phyloP scores from a whole-genome alignment of 2,888 invertebrate genomes.

The Platynereis dumerilii region DNA sequence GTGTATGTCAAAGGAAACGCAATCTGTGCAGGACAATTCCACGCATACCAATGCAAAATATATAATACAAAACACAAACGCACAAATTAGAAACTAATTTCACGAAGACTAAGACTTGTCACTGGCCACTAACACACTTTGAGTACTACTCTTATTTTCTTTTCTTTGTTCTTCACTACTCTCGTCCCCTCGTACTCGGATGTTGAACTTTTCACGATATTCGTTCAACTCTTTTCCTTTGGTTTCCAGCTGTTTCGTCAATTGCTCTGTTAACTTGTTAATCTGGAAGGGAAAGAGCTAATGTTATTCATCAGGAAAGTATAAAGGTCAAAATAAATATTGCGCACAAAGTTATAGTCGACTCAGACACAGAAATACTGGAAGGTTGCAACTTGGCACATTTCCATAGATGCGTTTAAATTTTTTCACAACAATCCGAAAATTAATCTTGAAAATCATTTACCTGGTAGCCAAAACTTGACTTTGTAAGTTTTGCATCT shows the following conservation, averaged over 20 bases:
- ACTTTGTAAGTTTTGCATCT: too few species aligned
- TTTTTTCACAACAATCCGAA: too few species aligned
- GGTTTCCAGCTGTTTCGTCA: constrained; percentile 81
- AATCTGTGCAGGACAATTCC: too few species aligned
- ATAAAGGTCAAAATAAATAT: not conserved
- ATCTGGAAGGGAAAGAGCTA: constrained; percentile 66
- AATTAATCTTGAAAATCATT: too few species aligned
- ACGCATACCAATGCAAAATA: too few species aligned
- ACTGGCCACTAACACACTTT: constrained; percentile 19
- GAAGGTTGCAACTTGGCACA: too few species aligned
- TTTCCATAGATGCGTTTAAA: too few species aligned
- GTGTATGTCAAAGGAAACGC: too few species aligned
- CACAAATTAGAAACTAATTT: too few species aligned
- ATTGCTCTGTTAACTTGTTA: constrained; percentile 75
- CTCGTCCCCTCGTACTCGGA: constrained; percentile 76
- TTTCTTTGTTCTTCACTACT: constrained; percentile 20
- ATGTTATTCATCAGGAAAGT: not conserved
- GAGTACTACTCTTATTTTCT: constrained; percentile 5
- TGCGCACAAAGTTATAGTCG: too few species aligned
- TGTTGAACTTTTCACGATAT: constrained; percentile 88
- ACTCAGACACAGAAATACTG: not conserved
- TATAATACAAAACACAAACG: too few species aligned
- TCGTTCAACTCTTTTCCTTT: constrained; percentile 91
- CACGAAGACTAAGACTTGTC: constrained; percentile 12
- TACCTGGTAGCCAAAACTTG: too few species aligned